A percentile compares a stretch with the other conserved stretches of the same genome.
phyloP scores from a whole-genome alignment of 1,140 invertebrate genomes.

The Aphaenogaster rudis region DNA sequence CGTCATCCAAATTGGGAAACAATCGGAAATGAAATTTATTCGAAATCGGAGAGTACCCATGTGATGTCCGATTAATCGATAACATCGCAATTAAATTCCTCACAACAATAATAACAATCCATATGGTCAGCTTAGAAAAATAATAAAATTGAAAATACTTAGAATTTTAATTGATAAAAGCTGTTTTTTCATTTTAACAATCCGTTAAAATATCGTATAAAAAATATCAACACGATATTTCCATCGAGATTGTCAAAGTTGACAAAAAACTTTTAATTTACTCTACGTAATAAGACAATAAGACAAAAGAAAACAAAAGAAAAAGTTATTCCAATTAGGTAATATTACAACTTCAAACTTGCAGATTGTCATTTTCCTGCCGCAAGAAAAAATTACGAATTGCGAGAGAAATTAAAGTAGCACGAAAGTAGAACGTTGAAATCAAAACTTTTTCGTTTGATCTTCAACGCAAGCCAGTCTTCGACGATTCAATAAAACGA shows the following conservation, averaged over 20 bases:
- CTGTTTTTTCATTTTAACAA: background rate
- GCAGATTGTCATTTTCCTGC: background rate
- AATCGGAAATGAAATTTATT: slow-evolving; percentile 30
- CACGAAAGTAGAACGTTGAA: background rate
- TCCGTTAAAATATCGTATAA: background rate
- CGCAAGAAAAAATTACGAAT: background rate
- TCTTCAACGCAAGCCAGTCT: slow-evolving; percentile 29
- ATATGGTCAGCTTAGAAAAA: background rate
- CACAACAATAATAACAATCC: slow-evolving; percentile 19
- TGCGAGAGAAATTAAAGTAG: slow-evolving; percentile 7
- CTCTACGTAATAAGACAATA: background rate
- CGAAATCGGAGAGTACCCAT: background rate
- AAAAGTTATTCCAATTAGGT: background rate
- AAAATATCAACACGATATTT: background rate
- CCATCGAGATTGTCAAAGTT: background rate
- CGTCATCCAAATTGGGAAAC: slow-evolving; percentile 22
- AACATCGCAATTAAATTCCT: slow-evolving; percentile 13
- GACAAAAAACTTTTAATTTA: background rate
- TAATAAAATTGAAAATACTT: background rate
- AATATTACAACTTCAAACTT: background rate
- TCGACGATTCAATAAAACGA: slow-evolving; percentile 12
- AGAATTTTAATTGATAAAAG: background rate
- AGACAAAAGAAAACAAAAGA: background rate
- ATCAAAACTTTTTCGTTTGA: background rate
- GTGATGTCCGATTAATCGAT: slow-evolving; percentile 1